Evolutionary conservation across 2,888 invertebrate genomes (phyloP).

Genomic region (Ectemnius lituratus): DNA sequence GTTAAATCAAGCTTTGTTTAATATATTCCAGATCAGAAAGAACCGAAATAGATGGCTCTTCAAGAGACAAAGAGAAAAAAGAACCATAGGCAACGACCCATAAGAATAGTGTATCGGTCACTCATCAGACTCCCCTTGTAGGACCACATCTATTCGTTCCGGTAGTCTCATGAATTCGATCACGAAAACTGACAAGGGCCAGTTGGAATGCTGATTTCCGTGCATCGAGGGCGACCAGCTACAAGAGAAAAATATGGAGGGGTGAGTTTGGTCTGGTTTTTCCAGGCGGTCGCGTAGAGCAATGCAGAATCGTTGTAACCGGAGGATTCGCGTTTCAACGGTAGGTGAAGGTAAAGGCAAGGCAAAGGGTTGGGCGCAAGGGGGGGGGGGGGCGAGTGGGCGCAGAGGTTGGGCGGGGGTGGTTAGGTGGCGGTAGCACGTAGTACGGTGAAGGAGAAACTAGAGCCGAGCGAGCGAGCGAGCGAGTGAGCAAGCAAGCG

Average conservation of each 20-base stretch:
- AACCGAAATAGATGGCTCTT: too few relatives aligned
- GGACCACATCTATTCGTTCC: background rate
- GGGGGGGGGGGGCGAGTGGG: background rate
- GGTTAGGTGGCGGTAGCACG: constrained; percentile 1
- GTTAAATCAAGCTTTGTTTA: too few relatives aligned
- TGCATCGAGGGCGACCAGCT: background rate
- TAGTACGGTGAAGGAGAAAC: constrained; percentile 18
- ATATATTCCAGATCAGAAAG: too few relatives aligned
- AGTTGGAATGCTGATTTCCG: constrained; percentile 11
- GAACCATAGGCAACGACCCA: too few relatives aligned
- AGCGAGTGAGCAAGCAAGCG: constrained; percentile 4
- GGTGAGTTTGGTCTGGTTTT: background rate
- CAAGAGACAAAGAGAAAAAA: too few relatives aligned
- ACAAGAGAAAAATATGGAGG: too few relatives aligned
- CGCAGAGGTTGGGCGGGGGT: background rate
- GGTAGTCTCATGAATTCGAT: constrained; percentile 22
- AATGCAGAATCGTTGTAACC: constrained; percentile 22
- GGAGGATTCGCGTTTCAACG: constrained; percentile 33
- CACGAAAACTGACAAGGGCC: background rate
- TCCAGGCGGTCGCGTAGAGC: background rate
- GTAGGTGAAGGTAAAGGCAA: constrained; percentile 49
- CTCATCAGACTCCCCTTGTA: too few relatives aligned
- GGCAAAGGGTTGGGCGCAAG: constrained; percentile 23
- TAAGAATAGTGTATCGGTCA: too few relatives aligned
- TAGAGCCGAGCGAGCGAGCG: constrained; percentile 12